Evolutionary conservation across 2,888 invertebrate species (phyloP), one percentile per base, ranked within the genome.

Genomic region (Sturmia bella): DNA sequence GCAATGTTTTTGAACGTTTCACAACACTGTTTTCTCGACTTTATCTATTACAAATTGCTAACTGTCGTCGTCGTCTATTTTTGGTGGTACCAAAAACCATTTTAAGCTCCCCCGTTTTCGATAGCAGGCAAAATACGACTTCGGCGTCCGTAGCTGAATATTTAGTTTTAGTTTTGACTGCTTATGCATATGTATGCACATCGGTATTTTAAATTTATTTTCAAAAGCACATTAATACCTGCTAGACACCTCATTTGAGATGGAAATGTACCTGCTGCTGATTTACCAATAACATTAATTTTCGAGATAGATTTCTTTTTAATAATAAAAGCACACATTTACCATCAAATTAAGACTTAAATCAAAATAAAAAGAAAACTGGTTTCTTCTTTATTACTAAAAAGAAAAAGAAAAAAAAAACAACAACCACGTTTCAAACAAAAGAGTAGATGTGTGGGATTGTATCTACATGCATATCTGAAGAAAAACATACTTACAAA

Each of bases 191-290:
- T 6, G 6, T 4, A 27, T 6, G 27, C 6, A 27, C 27, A 27
- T 27, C 3, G 3, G 9, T 32, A 32, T 7, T 5, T 32, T 9
- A 32, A 9, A 32, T 32, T 32, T 27, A 3, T 43, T 43, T 19
- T 21, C 1, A 15, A 12, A 54, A 56, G 13, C 41, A 41, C 39
- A 13, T 39, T 41, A 45, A 50, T 24, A 37, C 32, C 9, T 24
- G 21, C 32, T 13, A 50, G 15, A 59, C 52, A 61, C 52, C 32
- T 61, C 15, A 68, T 66, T 57, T 52, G 17, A 50, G 32, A 56
- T 68, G 27, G 17, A 79, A 70, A 61, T 69, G 56, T 80, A 80
- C 80, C 74, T 80, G 80, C 54, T 80, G 68, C 69, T 69, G 56
- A 50, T 41, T 68, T 56, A 69, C 45, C 37, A 50, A 41, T 56